A percentile compares a stretch with the other conserved stretches of the same genome.
Conservation (phyloP, 2,888 invertebrate species). For the Tachina lurida region DNA sequence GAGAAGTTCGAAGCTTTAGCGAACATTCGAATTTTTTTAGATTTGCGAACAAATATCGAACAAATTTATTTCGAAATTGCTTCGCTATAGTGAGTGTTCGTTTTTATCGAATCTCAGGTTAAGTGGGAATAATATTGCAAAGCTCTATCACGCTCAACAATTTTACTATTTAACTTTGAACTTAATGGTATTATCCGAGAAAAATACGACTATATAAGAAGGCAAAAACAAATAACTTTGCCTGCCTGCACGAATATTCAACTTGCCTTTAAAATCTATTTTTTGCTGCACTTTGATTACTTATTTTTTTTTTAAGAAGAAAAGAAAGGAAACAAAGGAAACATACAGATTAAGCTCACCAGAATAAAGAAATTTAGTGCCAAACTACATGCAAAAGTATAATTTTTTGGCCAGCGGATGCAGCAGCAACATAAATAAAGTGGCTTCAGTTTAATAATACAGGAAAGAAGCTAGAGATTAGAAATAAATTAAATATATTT, state of each 20-base stretch:
- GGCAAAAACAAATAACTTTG: background rate
- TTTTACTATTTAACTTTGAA: constrained; percentile 24
- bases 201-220: background rate
- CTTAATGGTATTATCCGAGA: constrained; percentile 22
- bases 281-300: constrained; percentile 42
- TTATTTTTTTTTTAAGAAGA: constrained; percentile 6
- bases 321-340: constrained; percentile 13
- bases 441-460: constrained; percentile 10
- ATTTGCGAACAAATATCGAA: no score
- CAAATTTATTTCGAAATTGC: no score
- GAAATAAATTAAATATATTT: no score
- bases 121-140: background rate
- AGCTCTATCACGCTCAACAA: background rate
- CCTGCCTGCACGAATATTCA: background rate
- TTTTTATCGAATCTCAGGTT: no score
- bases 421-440: background rate
- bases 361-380: background rate
- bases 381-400: constrained; percentile 6
- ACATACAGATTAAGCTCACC: background rate
- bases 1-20: no score
- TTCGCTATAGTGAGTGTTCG: no score
- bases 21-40: no score
- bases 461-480: background rate
- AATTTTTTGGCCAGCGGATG: constrained; percentile 4
- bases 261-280: background rate